Evolutionary conservation across 1,140 invertebrate species (phyloP), one percentile per base, ranked within the genome.

Genomic region (Macrotrachela quadricornifera): DNA sequence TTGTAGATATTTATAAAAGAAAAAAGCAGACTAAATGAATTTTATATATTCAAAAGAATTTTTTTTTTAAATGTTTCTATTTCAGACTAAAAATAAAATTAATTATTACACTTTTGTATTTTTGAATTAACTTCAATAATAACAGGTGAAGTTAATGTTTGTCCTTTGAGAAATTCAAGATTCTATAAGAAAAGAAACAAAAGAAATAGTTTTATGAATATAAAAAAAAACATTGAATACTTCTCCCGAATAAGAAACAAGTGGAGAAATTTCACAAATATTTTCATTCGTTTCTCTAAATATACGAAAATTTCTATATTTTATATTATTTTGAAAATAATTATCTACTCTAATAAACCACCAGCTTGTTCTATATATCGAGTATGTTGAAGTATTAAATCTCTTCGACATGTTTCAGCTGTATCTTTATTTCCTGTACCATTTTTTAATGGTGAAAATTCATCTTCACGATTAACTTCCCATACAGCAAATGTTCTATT

Each of bases 391-490:
- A 75, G 72, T 57, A 80, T 77, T 17, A 97, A 64, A 62, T 86
- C 83, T 15, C 77, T 71, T 15, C 79, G 73, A 4, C 84, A 81
- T 0, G 90, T 92, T 0, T 77, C 79, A 0, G 91, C 83, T 57
- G 84, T 90, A 68, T 95, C 88, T 62, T 87, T 85, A 4, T 2
- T 4, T 44, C 60, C 58, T 18, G 56, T 53, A 4, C 81, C 75
- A 73, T 99, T 97, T 67, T 97, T 97, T 56, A 99, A 65, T 0
- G 92, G 87, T 62, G 88, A 88, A 65, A 99, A 99, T 65, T 99
- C 92, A 54, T 83, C 80, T 59, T 88, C 80, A 47, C 91, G 74
- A 0, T 80, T 73, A 0, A 92, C 90, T 75, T 94, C 85, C 80
- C 90, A 87, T 6, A 84, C 84, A 17, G 81, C 84, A 63, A 97